phyloP scores from a whole-genome alignment of 2,888 invertebrate genomes.

The Operophtera brumata region DNA sequence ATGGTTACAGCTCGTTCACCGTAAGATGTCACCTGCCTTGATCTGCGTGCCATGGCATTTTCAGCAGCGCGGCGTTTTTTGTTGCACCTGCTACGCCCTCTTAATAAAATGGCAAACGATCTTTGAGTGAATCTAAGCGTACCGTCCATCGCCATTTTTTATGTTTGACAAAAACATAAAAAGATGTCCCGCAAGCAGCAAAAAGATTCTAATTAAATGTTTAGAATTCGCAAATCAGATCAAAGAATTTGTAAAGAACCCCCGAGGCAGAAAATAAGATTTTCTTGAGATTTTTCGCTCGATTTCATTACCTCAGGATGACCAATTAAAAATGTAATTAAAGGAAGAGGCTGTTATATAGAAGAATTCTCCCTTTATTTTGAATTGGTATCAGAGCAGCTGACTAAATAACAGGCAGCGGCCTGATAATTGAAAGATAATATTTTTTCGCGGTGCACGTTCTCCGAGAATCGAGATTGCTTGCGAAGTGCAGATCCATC shows the following conservation, averaged over 20 bases:
- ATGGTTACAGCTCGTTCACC: too few species aligned
- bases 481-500: slow-evolving; percentile 41
- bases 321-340: slow-evolving; percentile 38
- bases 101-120: too few species aligned
- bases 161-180: neutral
- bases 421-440: slow-evolving; percentile 68
- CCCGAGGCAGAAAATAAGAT: slow-evolving; percentile 16
- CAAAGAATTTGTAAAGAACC: slow-evolving; percentile 21
- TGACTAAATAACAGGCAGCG: slow-evolving; percentile 59
- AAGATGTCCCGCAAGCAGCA: neutral
- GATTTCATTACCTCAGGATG: slow-evolving; percentile 29
- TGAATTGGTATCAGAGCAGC: slow-evolving; percentile 56
- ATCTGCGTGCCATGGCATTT: too few species aligned
- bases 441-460: slow-evolving; percentile 60
- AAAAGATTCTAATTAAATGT: slow-evolving; percentile 10
- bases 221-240: slow-evolving; percentile 21
- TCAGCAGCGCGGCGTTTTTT: too few species aligned
- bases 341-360: slow-evolving; percentile 24
- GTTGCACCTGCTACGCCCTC: too few species aligned
- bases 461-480: slow-evolving; percentile 36
- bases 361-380: slow-evolving; percentile 49
- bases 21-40: too few species aligned
- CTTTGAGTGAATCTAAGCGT: too few species aligned
- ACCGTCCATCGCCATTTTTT: too few species aligned
- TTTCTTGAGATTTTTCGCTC: slow-evolving; percentile 27